Base-by-base conservation (phyloP, 1,140 invertebrate species). In the Drosophila sechellia region DNA sequence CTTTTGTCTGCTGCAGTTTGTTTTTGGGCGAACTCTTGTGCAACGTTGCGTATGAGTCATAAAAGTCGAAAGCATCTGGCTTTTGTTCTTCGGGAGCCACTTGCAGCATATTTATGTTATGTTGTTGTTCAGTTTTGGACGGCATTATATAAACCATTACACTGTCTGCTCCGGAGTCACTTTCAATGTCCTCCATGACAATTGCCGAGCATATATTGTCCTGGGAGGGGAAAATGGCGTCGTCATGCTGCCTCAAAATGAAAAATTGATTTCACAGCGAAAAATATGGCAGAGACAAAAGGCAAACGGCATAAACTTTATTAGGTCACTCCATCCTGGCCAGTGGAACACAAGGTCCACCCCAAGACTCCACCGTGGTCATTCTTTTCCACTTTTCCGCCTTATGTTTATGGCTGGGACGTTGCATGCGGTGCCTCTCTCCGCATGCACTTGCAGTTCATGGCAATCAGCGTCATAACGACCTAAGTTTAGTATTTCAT, bases 401-500 rank as follows among this genome's bases (percentile, higher is more conserved):
- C 59, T 85, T 86, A 81, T 81, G 83, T 71, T 81, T 86, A 81
- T 81, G 54, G 63, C 49, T 53, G 37, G 59, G 63, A 64, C 61
- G 64, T 37, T 59, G 75, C 69, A 64, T 52, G 56, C 17, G 34
- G 43, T 50, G 27, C 60, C 52, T 54, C 13, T 85, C 40, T 63
- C 46, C 68, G 45, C 66, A 77, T 87, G 83, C 83, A 83, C 81
- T 76, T 87, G 83, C 83, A 86, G 79, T 83, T 86, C 79, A 79
- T 76, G 83, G 83, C 83, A 86, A 87, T 87, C 78, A 86, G 83
- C 49, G 77, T 53, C 73, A 75, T 75, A 87, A 87, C 61, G 75
- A 87, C 69, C 31, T 57, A 69, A 87, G 66, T 87, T 81, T 76
- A 87, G 74, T 87, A 76, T 86, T 87, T 86, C 79, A 87, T 86